phyloP scores from a whole-genome alignment of 2,113 vertebrate genomes.

The Rhea pennata region DNA sequence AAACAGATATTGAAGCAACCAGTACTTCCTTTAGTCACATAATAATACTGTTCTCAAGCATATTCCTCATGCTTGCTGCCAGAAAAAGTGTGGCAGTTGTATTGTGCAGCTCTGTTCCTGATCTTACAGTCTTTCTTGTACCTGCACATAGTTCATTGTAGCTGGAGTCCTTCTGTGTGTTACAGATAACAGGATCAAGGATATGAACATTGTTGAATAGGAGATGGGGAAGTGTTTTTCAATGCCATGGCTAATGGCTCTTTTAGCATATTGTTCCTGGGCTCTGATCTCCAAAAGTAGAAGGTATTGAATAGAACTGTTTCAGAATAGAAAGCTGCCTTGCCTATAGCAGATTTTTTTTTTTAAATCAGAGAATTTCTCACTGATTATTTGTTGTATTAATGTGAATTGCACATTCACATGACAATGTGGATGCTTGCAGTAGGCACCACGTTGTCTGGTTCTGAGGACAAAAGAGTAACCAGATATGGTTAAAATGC shows the following conservation, averaged over 20 bases:
- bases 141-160: not conserved
- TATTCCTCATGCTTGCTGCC: not conserved
- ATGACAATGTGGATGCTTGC: not conserved
- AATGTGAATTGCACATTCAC: not conserved
- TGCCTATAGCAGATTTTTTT: not conserved
- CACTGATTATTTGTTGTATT: constrained; percentile 20
- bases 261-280: constrained; percentile 23
- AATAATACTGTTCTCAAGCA: not conserved
- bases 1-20: not conserved
- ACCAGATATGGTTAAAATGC: constrained; percentile 14
- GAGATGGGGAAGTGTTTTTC: constrained; percentile 11
- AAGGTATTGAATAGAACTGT: not conserved
- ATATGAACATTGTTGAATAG: constrained; percentile 5
- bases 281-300: constrained; percentile 3
- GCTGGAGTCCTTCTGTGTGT: constrained; percentile 18
- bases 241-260: not conserved
- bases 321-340: not conserved
- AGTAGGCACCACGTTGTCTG: constrained; percentile 30
- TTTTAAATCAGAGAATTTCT: constrained; percentile 35
- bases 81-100: not conserved
- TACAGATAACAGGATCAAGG: constrained; percentile 47
- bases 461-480: constrained; percentile 18
- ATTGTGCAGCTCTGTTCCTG: not conserved
- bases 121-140: not conserved
- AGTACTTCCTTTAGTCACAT: not conserved